A percentile compares a stretch with the other conserved stretches of the same genome.
Conservation (phyloP, 2,113 vertebrate species). For the Phylloscopus whistleri region DNA sequence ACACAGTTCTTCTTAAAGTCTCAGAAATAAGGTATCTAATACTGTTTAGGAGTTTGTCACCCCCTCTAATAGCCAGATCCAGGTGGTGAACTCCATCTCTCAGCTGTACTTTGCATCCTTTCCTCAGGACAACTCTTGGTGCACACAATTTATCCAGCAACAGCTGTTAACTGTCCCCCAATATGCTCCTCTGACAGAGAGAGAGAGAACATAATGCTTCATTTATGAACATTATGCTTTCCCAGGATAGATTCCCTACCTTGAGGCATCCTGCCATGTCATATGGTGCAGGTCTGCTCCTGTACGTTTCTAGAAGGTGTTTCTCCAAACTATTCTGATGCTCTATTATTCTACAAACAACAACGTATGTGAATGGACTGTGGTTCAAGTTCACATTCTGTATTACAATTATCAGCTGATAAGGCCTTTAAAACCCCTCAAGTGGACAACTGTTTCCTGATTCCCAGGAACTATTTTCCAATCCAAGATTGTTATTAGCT, state of each 20-base stretch:
- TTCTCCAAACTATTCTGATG: not conserved
- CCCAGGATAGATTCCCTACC: not conserved
- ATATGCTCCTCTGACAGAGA: not conserved
- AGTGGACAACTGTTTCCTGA: not conserved
- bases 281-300: fast-evolving
- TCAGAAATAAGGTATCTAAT: not conserved
- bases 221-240: not conserved
- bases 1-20: not conserved
- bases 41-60: not conserved
- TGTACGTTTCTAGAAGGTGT: not conserved
- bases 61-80: not conserved
- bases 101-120: not conserved
- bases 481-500: not conserved
- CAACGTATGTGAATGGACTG: not conserved
- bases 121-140: not conserved
- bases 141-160: not conserved
- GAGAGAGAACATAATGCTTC: not conserved
- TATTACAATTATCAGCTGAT: not conserved
- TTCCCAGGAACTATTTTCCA: not conserved
- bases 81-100: not conserved
- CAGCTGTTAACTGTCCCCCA: not conserved
- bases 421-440: not conserved
- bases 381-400: not conserved
- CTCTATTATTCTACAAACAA: not conserved
- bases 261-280: not conserved